Conservation (phyloP, 1,140 invertebrate species). For the Drosophila ambigua region DNA sequence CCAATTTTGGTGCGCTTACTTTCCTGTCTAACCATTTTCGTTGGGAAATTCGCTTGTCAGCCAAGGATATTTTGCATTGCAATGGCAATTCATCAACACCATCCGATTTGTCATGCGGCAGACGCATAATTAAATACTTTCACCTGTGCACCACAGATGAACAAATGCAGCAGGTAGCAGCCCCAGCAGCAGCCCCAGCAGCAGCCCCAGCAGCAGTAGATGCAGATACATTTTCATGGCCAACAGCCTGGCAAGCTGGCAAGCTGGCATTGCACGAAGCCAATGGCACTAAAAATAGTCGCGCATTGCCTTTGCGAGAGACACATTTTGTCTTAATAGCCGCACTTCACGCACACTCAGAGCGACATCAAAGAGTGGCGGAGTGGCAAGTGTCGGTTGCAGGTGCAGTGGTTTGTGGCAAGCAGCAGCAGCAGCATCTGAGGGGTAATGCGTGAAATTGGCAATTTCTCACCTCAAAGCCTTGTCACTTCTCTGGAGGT, state of each 20-base stretch:
- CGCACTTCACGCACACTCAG: constrained; percentile 67
- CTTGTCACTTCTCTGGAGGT: constrained; percentile 25
- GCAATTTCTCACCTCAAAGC: constrained; percentile 61
- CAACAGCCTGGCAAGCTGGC: constrained; percentile 49
- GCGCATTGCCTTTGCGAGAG: constrained; percentile 63
- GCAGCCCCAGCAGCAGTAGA: constrained; percentile 24
- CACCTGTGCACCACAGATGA: constrained; percentile 46
- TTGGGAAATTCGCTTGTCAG: constrained; percentile 31
- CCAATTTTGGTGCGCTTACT: constrained; percentile 66
- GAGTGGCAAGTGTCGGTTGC: neutral
- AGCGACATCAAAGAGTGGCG: constrained; percentile 39
- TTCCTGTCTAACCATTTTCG: constrained; percentile 63
- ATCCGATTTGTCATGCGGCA: constrained; percentile 73
- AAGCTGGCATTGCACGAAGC: constrained; percentile 40
- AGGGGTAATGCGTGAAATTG: constrained; percentile 60
- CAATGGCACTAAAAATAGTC: constrained; percentile 76
- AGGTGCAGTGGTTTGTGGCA: constrained; percentile 26
- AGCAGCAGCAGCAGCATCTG: constrained; percentile 14
- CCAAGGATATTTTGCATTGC: constrained; percentile 71
- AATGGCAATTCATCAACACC: constrained; percentile 69
- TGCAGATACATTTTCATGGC: constrained; percentile 68
- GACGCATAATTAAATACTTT: constrained; percentile 79
- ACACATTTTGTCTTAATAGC: constrained; percentile 71
- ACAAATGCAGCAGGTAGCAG: neutral
- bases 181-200: constrained; percentile 10